phyloP scores from a whole-genome alignment of 1,140 invertebrate species.

The Zaprionus ornatus region DNA sequence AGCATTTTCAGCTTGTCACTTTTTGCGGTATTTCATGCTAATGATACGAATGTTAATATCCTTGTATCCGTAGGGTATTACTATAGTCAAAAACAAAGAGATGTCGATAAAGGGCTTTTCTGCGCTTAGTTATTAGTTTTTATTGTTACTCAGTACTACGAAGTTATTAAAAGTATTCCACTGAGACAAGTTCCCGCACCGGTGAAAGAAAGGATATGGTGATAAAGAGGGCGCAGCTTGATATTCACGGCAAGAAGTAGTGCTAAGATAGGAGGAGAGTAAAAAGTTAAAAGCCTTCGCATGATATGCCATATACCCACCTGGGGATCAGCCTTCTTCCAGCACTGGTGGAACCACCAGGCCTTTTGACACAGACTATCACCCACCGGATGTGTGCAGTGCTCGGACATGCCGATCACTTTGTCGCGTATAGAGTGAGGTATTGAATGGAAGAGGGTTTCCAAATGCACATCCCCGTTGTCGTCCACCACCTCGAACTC shows the following conservation, averaged over 20 bases:
- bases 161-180: background rate
- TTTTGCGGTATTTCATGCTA: background rate
- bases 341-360: conserved; percentile 83
- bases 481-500: conserved; percentile 77
- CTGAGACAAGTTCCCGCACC: background rate
- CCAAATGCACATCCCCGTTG: conserved; percentile 76
- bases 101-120: background rate
- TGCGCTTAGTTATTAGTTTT: background rate
- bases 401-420: conserved; percentile 67
- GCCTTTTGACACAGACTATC: conserved; percentile 80
- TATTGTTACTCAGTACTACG: background rate
- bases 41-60: background rate
- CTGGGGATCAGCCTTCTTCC: conserved; percentile 83
- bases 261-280: conserved; percentile 36
- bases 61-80: no score
- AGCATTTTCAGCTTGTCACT: background rate
- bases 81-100: background rate
- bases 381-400: conserved; percentile 70
- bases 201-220: background rate
- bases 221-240: background rate
- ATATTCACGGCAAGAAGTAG: conserved; percentile 65
- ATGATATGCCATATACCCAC: conserved; percentile 6
- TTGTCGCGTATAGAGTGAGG: conserved; percentile 65
- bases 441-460: conserved; percentile 63
- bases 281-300: background rate